Evolutionary conservation across 2,797 vertebrate species (phyloP), one percentile per base, ranked within the genome.

Genomic region (Macropus fuliginosus): DNA sequence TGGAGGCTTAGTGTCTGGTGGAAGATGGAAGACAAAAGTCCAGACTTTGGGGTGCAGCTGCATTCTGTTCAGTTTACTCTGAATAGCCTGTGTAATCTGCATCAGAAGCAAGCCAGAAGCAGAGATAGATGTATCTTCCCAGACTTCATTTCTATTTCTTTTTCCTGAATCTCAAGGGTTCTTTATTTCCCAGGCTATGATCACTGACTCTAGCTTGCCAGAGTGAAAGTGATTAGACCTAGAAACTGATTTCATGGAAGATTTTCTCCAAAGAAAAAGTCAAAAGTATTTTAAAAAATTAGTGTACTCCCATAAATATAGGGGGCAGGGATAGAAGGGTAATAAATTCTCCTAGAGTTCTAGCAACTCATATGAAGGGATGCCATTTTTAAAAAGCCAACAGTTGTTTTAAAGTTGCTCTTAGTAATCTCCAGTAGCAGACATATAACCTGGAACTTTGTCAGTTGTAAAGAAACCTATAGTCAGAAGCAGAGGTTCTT

Each of bases 161-260:
- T 9, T 54, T 31, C 29, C 27, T 54, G 74, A 62, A 40, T 95
- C 54, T 66, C 55, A 18, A 93, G 93, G 13, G 95, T 12, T 55
- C 28, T 18, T 62, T 56, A 55, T 31, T 93, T 66, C 91, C 54
- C 56, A 91, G 59, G 91, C 54, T 4, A 21, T 34, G 40, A 90
- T 92, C 56, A 90, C 40, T 92, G 74, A 56, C 89, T n/a, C 81
- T 13, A 94, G n/a, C 91, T 96, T 54, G 93, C 55, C 87, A 94
- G 92, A 96, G 93, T 90, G 95, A 55, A 93, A 92, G 55, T 96
- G 81, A 90, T 9, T 9, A 90, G 55, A 94, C n/a, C 62, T 92
- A 16, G 66, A 50, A 56, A 2, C 21, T 93, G 31, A 59, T 96
- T 93, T 97, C 52, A 56, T 91, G 94, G 96, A 94, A 55, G 62